Evolutionary conservation across 2,888 invertebrate genomes (phyloP).

Genomic region (Meliscaeva auricollis): DNA sequence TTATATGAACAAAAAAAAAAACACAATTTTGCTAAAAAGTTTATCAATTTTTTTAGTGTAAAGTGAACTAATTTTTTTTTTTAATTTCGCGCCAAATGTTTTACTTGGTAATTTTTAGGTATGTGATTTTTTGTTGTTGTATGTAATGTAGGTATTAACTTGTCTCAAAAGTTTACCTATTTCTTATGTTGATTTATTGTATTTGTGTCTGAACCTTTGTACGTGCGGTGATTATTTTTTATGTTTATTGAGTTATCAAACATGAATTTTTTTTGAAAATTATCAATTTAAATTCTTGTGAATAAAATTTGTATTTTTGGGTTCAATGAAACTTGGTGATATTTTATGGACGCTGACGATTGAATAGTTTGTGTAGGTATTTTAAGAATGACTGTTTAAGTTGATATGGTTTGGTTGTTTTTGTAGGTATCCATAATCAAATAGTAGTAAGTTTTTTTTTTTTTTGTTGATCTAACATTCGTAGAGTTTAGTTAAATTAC

Average conservation of each 20-base stretch:
- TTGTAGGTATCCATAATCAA: no score
- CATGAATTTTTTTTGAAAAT: conserved; percentile 2
- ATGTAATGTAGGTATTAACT: no score
- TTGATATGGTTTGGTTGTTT: no score
- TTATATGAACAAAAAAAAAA: not conserved
- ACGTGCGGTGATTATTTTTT: conserved; percentile 7
- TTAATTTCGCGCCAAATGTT: conserved; percentile 50
- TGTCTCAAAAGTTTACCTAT: not conserved
- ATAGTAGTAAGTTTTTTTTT: no score
- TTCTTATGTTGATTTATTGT: not conserved
- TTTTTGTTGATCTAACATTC: no score
- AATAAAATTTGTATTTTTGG: not conserved
- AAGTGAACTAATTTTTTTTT: conserved; percentile 55
- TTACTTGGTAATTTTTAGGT: not conserved
- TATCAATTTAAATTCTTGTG: conserved; percentile 10
- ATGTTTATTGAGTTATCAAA: not conserved
- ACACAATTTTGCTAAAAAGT: not conserved
- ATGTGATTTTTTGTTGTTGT: no score
- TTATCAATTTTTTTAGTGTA: conserved; percentile 21
- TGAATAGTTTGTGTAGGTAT: no score
- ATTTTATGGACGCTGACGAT: no score
- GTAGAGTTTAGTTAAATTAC: no score
- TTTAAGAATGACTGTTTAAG: no score
- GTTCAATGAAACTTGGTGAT: conserved; percentile 8
- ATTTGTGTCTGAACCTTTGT: not conserved